These are phyloP conservation scores for Chrysina gloriosa DNA, from an alignment of 2,888 invertebrate species.

Conservation along the genomic window DNA sequence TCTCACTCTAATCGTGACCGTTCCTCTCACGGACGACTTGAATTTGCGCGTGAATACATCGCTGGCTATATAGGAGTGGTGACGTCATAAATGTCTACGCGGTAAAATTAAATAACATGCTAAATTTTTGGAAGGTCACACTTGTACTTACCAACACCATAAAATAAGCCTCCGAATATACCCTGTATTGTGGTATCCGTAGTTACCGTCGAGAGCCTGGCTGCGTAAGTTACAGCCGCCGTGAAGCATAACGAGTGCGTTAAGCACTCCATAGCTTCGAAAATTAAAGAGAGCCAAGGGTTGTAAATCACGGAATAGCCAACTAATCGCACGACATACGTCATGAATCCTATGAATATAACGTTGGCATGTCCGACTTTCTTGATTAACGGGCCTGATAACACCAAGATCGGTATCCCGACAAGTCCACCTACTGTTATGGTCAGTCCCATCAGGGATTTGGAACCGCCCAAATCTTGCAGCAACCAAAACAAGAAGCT, in stretches of 20 bases:
- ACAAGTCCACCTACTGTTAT: constrained; percentile 82
- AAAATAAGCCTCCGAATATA: constrained; percentile 82
- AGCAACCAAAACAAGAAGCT: constrained; percentile 85
- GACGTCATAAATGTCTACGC: no score
- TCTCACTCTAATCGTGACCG: no score
- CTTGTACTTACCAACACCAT: constrained; percentile 77
- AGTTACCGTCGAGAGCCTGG: constrained; percentile 76
- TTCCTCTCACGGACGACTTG: no score
- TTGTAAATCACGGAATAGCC: constrained; percentile 82
- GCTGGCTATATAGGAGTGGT: no score
- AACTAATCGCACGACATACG: constrained; percentile 78
- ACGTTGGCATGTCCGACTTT: constrained; percentile 82
- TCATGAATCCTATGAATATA: constrained; percentile 80
- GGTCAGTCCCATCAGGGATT: constrained; percentile 83
- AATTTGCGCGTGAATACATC: no score
- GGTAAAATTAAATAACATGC: neutral
- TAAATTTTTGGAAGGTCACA: no score
- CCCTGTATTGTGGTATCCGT: constrained; percentile 84
- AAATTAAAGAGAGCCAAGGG: constrained; percentile 80
- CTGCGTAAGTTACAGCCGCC: constrained; percentile 82
- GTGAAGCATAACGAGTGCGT: constrained; percentile 81
- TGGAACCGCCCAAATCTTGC: constrained; percentile 80
- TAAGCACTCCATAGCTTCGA: constrained; percentile 82
- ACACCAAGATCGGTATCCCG: constrained; percentile 79
- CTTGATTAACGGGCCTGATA: constrained; percentile 81